Percentiles rank a stretch among this genome's conserved stretches.
These are phyloP conservation scores for Eumeta japonica DNA, from an alignment of 1,140 invertebrate species.

Conservation along the genomic window DNA sequence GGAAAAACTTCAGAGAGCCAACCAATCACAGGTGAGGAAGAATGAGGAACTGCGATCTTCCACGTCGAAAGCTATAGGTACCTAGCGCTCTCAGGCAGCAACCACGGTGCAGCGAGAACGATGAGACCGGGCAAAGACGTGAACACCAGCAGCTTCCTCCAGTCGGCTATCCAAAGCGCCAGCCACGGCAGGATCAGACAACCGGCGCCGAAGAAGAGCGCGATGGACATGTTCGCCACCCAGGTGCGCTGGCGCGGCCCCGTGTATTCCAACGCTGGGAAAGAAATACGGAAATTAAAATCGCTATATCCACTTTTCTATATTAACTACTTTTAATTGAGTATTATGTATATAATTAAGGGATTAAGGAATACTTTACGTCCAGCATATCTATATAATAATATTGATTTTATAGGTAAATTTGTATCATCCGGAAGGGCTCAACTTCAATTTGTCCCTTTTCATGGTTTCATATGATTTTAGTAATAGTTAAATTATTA, in stretches of 20 bases:
- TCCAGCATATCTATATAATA: not conserved
- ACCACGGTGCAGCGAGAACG: constrained; percentile 21
- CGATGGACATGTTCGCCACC: constrained; percentile 59
- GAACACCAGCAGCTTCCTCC: constrained; percentile 48
- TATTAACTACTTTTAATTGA: too few species aligned
- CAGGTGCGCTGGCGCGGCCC: constrained; percentile 43
- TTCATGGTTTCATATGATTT: too few species aligned
- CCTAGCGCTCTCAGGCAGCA: constrained; percentile 42
- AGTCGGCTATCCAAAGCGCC: constrained; percentile 50
- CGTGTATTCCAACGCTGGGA: constrained; percentile 51
- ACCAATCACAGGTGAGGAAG: not conserved
- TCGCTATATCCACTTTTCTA: too few species aligned
- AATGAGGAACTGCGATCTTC: not conserved
- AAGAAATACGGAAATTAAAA: too few species aligned
- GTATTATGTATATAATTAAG: too few species aligned
- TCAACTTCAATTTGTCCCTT: too few species aligned
- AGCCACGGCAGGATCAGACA: constrained; percentile 54
- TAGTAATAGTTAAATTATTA: too few species aligned
- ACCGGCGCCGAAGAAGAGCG: constrained; percentile 58
- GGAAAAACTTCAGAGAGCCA: not conserved
- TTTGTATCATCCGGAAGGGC: too few species aligned
- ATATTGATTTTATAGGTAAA: too few species aligned
- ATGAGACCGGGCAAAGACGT: constrained; percentile 34
- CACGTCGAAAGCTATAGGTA: too few species aligned
- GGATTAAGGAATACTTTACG: too few species aligned